These are phyloP conservation scores for Diloba caeruleocephala DNA, from an alignment of 2,888 invertebrate species.

Conservation along the genomic window DNA sequence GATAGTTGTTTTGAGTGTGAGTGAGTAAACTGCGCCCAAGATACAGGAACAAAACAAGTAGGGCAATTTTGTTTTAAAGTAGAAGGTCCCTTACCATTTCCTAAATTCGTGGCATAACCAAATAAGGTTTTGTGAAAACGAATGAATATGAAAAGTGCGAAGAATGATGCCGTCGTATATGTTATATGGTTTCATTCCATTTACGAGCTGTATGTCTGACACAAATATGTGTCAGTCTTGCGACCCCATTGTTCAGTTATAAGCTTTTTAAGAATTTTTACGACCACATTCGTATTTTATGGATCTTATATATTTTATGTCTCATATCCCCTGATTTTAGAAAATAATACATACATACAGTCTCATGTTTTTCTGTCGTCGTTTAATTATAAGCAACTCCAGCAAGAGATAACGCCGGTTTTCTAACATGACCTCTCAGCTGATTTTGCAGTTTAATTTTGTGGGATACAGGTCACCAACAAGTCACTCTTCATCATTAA, in stretches of 20 bases:
- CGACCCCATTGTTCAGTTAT: conserved; percentile 23
- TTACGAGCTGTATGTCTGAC: conserved; percentile 31
- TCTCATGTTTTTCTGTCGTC: no score
- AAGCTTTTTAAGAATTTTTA: conserved; percentile 40
- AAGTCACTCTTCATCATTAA: no score
- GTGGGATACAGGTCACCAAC: no score
- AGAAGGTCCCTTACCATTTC: no score
- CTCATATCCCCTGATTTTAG: conserved; percentile 6
- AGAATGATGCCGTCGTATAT: conserved; percentile 22
- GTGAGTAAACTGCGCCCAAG: no score
- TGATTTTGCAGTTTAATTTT: no score
- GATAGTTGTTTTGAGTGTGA: no score
- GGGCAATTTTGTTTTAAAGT: no score
- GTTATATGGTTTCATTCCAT: conserved; percentile 31
- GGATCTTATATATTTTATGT: conserved; percentile 5
- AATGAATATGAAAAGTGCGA: conserved; percentile 2
- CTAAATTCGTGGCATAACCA: conserved; percentile 6
- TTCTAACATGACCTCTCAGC: no score
- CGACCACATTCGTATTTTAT: conserved; percentile 13
- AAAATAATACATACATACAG: not conserved
- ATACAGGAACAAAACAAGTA: no score
- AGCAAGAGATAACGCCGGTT: no score
- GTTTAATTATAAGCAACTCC: no score
- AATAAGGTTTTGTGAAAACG: conserved; percentile 9
- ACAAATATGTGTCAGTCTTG: conserved; percentile 15